Conservation (phyloP, 2,113 vertebrate genomes). For the Clarias macrocephalus region DNA sequence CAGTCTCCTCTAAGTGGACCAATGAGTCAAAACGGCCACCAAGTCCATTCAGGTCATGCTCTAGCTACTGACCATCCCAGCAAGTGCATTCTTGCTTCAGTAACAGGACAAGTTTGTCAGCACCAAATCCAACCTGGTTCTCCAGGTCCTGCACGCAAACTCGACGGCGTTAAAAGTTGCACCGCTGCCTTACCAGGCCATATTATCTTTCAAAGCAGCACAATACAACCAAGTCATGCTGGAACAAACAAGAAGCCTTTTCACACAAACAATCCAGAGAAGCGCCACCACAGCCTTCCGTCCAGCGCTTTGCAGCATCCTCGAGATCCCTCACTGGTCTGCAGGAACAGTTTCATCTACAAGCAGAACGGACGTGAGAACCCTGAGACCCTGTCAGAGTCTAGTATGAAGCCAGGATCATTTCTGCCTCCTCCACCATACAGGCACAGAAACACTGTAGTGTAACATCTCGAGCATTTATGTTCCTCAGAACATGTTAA, state of each 20-base stretch:
- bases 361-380: constrained; percentile 97
- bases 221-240: constrained; percentile 66
- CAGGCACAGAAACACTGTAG: constrained; percentile 97
- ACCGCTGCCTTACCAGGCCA: constrained; percentile 67
- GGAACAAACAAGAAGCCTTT: constrained; percentile 87
- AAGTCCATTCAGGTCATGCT: constrained; percentile 63
- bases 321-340: constrained; percentile 81
- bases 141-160: constrained; percentile 54
- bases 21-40: constrained; percentile 57
- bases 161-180: constrained; percentile 57
- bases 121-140: constrained; percentile 43
- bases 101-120: constrained; percentile 31
- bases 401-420: constrained; percentile 87
- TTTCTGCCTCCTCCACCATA: constrained; percentile 94
- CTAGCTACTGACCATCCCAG: constrained; percentile 59
- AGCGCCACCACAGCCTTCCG: constrained; percentile 96
- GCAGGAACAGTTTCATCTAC: constrained; percentile 91
- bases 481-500: constrained; percentile 38
- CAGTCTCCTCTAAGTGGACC: constrained; percentile 64
- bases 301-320: constrained; percentile 81
- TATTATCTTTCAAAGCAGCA: constrained; percentile 59
- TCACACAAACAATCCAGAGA: constrained; percentile 89
- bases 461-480: constrained; percentile 68
- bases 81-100: constrained; percentile 53
- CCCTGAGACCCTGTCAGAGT: constrained; percentile 92